A percentile compares a stretch with the other conserved stretches of the same genome.
Conservation (phyloP, 2,797 vertebrate genomes). For the Thalassophryne amazonica region DNA sequence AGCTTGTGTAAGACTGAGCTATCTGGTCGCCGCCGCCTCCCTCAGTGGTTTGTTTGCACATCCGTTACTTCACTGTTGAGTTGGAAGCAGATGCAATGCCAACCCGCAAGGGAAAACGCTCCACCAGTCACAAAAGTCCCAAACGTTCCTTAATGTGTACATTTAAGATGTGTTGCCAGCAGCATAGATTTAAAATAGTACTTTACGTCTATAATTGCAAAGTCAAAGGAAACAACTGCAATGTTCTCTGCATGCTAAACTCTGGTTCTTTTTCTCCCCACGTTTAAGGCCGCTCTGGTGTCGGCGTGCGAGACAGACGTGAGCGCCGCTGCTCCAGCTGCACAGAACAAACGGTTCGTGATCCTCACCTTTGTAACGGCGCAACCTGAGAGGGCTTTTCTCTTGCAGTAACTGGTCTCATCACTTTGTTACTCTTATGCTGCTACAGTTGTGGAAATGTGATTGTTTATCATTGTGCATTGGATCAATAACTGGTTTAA, state of each 20-base stretch:
- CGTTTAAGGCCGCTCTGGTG: conserved; percentile 31
- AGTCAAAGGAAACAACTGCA: conserved; percentile 39
- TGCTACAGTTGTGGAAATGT: conserved; percentile 92
- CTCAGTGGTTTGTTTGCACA: conserved; percentile 47
- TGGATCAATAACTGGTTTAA: conserved; percentile 95
- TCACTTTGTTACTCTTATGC: conserved; percentile 70
- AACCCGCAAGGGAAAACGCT: too few relatives aligned
- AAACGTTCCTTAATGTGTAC: conserved; percentile 32
- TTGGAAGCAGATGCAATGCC: conserved; percentile 14
- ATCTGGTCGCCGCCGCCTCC: conserved; percentile 52
- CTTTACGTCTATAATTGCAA: conserved; percentile 3
- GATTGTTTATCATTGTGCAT: conserved; percentile 91
- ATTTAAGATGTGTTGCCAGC: conserved; percentile 31
- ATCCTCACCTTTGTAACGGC: conserved; percentile 23
- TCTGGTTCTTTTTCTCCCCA: conserved; percentile 16
- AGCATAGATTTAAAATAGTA: conserved; percentile 1
- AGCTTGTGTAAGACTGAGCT: conserved; percentile 44
- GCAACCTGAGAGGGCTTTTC: conserved; percentile 26
- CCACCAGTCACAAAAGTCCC: conserved; percentile 21
- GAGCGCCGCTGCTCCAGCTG: neutral
- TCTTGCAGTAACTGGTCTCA: conserved; percentile 72
- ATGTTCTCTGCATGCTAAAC: conserved; percentile 70
- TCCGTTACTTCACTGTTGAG: conserved; percentile 38
- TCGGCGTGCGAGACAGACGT: conserved; percentile 33
- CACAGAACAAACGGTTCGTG: neutral